Evolutionary conservation across 2,113 vertebrate species (phyloP).

Genomic region (Tiliqua scincoides): DNA sequence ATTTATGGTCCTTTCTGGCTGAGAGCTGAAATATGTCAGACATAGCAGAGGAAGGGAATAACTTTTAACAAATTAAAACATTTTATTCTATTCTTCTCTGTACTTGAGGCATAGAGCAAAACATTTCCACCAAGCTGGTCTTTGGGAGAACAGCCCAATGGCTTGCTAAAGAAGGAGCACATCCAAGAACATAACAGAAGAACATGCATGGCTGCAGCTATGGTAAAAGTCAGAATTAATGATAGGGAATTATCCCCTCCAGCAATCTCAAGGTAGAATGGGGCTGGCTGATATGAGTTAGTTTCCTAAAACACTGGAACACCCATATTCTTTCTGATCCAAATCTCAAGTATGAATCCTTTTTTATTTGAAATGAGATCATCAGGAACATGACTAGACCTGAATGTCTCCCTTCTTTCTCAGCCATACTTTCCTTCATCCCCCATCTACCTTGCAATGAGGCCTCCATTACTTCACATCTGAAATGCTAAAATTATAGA

Average conservation of each 20-base stretch:
- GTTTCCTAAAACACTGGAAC: too few species aligned
- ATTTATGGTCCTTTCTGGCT: background rate
- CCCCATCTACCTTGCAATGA: background rate
- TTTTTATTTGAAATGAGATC: too few species aligned
- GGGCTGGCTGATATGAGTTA: background rate
- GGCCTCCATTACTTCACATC: background rate
- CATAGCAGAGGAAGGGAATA: background rate
- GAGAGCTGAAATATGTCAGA: too few species aligned
- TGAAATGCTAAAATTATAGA: background rate
- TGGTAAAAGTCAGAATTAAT: background rate
- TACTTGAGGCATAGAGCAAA: background rate
- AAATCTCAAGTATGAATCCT: background rate
- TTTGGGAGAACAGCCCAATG: background rate
- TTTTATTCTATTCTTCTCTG: background rate
- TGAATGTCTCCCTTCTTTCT: background rate
- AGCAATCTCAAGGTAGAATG: background rate
- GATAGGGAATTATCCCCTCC: background rate
- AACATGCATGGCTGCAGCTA: background rate
- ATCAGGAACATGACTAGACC: too few species aligned
- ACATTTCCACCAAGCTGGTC: too few species aligned
- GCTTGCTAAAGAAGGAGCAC: background rate
- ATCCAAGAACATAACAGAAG: background rate
- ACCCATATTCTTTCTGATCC: background rate
- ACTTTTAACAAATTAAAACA: background rate
- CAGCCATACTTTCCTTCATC: background rate